Evolutionary conservation across 2,797 vertebrate genomes (phyloP).

Genomic region (Urosaurus nigricauda): DNA sequence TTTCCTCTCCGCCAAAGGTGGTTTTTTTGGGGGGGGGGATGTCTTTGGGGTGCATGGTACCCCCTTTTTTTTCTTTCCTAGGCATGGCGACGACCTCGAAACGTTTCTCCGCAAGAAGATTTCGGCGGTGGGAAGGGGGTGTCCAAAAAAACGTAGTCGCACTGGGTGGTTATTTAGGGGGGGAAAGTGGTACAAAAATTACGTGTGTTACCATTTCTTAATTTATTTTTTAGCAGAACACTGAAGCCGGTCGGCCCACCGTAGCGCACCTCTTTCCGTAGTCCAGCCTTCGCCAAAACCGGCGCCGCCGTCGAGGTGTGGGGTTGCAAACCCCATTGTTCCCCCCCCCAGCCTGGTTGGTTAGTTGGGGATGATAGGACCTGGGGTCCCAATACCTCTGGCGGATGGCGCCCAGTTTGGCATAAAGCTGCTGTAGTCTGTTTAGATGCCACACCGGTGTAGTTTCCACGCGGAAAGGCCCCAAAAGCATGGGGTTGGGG

Average conservation of each 20-base stretch:
- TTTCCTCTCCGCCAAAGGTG: not conserved
- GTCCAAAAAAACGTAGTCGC: not conserved
- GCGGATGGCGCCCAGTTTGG: not conserved
- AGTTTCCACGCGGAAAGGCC: constrained; percentile 16
- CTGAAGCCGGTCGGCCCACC: not conserved
- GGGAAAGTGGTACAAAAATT: not conserved
- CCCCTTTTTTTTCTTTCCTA: too few species aligned
- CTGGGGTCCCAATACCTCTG: not conserved
- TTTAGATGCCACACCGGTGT: constrained; percentile 19
- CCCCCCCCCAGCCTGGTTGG: not conserved
- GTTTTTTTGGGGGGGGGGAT: not conserved
- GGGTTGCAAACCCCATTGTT: not conserved
- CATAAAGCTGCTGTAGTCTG: not conserved
- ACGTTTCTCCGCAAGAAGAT: too few species aligned
- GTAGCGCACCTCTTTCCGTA: constrained; percentile 28
- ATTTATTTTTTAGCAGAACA: constrained; percentile 39
- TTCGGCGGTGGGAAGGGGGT: too few species aligned
- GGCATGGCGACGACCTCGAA: too few species aligned
- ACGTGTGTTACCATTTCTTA: constrained; percentile 23
- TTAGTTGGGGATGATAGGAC: not conserved
- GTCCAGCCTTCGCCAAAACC: not conserved
- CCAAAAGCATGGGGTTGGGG: not conserved
- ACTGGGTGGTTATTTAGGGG: not conserved
- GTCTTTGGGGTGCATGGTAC: not conserved
- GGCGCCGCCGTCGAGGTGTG: not conserved